Conservation (phyloP, 2,797 vertebrate species). For the Erpetoichthys calabaricus region DNA sequence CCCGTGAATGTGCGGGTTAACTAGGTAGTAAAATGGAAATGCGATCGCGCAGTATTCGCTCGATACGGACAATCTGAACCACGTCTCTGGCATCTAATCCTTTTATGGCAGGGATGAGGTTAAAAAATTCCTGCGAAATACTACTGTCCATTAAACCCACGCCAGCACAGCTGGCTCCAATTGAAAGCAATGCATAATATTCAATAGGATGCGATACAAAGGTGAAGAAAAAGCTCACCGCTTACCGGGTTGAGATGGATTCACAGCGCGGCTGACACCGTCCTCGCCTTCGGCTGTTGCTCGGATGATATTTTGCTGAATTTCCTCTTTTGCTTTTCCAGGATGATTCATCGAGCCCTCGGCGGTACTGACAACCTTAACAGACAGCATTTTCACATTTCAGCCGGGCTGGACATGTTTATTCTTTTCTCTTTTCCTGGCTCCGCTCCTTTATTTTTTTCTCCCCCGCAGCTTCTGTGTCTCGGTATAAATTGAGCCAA, state of each 20-base stretch:
- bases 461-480: not conserved
- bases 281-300: conserved; percentile 26
- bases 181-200: conserved; percentile 15
- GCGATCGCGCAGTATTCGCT: too few relatives aligned
- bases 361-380: conserved; percentile 48
- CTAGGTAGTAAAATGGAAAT: too few relatives aligned
- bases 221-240: conserved; percentile 25
- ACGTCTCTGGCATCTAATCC: too few relatives aligned
- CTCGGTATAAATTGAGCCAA: not conserved
- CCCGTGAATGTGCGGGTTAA: too few relatives aligned
- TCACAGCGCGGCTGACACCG: conserved; percentile 33
- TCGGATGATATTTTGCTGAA: conserved; percentile 25
- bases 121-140: conserved; percentile 32
- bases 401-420: conserved; percentile 1
- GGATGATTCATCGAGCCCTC: conserved; percentile 54
- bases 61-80: too few relatives aligned
- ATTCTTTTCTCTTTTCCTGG: not conserved
- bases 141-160: conserved; percentile 39
- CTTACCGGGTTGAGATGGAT: conserved; percentile 44
- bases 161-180: conserved; percentile 18
- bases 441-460: not conserved
- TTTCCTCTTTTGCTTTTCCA: conserved; percentile 24
- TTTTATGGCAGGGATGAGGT: conserved; percentile 34
- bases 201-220: conserved; percentile 29
- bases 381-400: conserved; percentile 51